A percentile compares a stretch with the other conserved stretches of the same genome.
phyloP scores from a whole-genome alignment of 2,113 vertebrate genomes.

The Saccopteryx leptura region DNA sequence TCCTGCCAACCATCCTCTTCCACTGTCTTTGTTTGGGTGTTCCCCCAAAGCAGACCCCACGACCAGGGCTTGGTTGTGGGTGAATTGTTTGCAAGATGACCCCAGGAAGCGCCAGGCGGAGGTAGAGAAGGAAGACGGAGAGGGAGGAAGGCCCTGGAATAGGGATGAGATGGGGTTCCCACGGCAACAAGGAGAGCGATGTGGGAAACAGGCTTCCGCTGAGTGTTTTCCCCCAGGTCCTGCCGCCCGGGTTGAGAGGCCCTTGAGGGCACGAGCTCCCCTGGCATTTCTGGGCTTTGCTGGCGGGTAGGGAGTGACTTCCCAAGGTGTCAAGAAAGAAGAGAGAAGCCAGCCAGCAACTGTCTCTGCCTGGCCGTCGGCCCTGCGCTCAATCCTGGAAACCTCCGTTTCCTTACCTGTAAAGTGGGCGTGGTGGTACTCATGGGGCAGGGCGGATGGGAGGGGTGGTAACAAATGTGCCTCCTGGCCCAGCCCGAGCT shows the following conservation, averaged over 20 bases:
- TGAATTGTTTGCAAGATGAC: background rate
- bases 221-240: background rate
- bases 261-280: too few relatives aligned
- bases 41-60: background rate
- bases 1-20: fast-evolving
- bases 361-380: background rate
- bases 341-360: background rate
- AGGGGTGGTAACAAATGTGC: too few relatives aligned
- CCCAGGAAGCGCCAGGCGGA: background rate
- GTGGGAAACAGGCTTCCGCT: background rate
- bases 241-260: too few relatives aligned
- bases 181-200: fast-evolving
- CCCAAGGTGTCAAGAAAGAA: background rate
- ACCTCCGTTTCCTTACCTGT: background rate
- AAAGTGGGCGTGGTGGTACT: background rate
- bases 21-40: background rate
- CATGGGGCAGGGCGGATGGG: fast-evolving
- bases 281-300: background rate
- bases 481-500: background rate
- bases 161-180: background rate
- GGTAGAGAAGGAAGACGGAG: too few relatives aligned
- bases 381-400: background rate
- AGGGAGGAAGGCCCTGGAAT: too few relatives aligned
- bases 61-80: fast-evolving
- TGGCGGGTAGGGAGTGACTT: background rate